A percentile compares a stretch with the other conserved stretches of the same genome.
These are phyloP conservation scores for Corapipo altera DNA, from an alignment of 2,113 vertebrate genomes.

Conservation along the genomic window DNA sequence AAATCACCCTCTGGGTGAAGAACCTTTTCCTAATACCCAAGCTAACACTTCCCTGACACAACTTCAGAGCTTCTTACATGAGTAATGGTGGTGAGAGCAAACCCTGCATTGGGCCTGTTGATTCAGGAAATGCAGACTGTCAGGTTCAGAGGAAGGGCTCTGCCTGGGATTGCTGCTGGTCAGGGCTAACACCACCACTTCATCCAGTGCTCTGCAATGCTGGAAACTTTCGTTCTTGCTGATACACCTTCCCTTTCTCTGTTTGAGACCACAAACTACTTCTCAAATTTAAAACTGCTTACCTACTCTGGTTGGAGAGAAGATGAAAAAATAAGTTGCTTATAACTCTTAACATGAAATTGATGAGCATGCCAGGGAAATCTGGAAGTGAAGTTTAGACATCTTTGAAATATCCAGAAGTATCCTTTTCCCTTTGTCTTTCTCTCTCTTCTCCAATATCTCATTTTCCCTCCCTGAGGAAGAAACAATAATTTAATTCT, in stretches of 20 bases:
- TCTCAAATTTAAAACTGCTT: background rate
- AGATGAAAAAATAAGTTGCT: background rate
- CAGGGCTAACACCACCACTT: background rate
- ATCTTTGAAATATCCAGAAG: background rate
- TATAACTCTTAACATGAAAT: background rate
- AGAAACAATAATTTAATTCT: slow-evolving; percentile 2
- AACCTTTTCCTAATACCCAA: background rate
- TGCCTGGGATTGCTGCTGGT: background rate
- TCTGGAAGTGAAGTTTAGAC: background rate
- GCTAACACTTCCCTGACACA: background rate
- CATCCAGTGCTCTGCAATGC: background rate
- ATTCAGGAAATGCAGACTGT: background rate
- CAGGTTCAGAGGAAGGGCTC: background rate
- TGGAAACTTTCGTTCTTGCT: background rate
- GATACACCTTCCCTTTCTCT: background rate
- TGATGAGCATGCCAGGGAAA: background rate
- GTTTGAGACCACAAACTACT: background rate
- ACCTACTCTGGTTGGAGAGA: background rate
- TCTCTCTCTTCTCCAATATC: background rate
- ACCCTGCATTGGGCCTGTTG: background rate
- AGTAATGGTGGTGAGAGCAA: background rate
- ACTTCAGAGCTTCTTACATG: background rate
- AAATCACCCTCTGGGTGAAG: background rate
- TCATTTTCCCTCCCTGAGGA: background rate
- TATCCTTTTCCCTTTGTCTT: background rate